A percentile compares a stretch with the other conserved stretches of the same genome.
Evolutionary conservation across 2,113 vertebrate species (phyloP).

Genomic region (Balaeniceps rex): DNA sequence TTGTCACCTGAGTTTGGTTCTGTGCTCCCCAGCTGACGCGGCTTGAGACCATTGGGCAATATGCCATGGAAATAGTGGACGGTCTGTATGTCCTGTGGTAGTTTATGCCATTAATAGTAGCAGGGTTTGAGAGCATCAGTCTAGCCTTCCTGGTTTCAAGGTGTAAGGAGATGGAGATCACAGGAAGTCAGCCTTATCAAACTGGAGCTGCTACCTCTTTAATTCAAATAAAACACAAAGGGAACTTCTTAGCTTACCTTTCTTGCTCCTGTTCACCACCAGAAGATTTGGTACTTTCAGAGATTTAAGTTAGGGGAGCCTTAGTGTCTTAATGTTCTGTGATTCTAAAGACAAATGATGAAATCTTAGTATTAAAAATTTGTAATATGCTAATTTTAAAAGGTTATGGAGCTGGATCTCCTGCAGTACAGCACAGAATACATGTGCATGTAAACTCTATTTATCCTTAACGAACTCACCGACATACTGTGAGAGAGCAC

Average conservation of each 20-base stretch:
- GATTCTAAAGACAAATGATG: constrained; percentile 35
- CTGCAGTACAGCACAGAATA: background rate
- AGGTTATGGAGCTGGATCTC: constrained; percentile 56
- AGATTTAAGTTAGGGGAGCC: constrained; percentile 25
- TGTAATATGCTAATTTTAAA: constrained; percentile 1
- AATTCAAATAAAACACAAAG: background rate
- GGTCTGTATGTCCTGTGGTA: background rate
- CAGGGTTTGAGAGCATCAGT: background rate
- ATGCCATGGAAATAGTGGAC: background rate
- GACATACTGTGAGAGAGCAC: background rate
- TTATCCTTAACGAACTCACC: background rate
- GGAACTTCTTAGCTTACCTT: background rate
- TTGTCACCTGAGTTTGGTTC: background rate
- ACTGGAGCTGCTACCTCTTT: background rate
- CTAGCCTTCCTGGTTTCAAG: background rate
- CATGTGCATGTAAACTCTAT: background rate
- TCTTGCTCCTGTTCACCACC: background rate
- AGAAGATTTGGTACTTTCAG: constrained; percentile 12
- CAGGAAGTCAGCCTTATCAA: background rate
- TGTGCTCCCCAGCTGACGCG: background rate
- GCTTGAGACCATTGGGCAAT: background rate
- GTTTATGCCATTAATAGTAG: background rate
- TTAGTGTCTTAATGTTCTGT: constrained; percentile 18
- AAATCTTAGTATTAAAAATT: constrained; percentile 7
- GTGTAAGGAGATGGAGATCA: background rate